These are phyloP conservation scores for Eospalax fontanierii DNA, from an alignment of 2,797 vertebrate genomes.

Conservation along the genomic window DNA sequence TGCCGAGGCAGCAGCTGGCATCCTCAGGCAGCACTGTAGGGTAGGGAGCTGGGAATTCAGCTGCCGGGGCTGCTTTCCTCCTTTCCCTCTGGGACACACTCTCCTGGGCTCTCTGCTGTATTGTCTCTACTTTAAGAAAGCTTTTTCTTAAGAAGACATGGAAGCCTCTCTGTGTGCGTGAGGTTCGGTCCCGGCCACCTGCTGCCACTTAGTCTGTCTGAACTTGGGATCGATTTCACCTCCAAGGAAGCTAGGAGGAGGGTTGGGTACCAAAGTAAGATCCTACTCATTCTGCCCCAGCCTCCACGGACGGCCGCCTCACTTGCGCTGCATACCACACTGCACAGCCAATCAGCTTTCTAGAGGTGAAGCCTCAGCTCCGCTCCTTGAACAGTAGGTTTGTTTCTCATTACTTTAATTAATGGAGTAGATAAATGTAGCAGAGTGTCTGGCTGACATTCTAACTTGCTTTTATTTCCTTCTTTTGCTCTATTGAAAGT, in stretches of 20 bases:
- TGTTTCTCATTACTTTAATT: conserved; percentile 73
- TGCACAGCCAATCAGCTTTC: background rate
- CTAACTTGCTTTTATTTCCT: conserved; percentile 52
- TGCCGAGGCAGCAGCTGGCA: background rate
- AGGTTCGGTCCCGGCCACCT: background rate
- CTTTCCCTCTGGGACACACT: background rate
- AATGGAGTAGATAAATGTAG: conserved; percentile 65
- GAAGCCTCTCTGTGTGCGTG: background rate
- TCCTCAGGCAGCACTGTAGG: too few species aligned
- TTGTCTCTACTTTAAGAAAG: background rate
- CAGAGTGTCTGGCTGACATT: conserved; percentile 48
- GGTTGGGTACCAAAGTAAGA: background rate
- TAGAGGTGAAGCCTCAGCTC: background rate
- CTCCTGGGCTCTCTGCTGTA: background rate
- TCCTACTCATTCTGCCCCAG: background rate
- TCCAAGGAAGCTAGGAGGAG: background rate
- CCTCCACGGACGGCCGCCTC: background rate
- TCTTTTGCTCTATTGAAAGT: background rate
- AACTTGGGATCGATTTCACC: background rate
- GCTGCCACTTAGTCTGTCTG: background rate
- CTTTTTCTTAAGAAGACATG: background rate
- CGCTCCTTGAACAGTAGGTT: conserved; percentile 22
- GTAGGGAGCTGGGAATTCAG: background rate
- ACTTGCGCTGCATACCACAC: background rate
- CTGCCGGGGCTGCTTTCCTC: background rate